A percentile compares a stretch with the other conserved stretches of the same genome.
Evolutionary conservation across 2,888 invertebrate species (phyloP).

Genomic region (Caenorhabditis parvicauda): DNA sequence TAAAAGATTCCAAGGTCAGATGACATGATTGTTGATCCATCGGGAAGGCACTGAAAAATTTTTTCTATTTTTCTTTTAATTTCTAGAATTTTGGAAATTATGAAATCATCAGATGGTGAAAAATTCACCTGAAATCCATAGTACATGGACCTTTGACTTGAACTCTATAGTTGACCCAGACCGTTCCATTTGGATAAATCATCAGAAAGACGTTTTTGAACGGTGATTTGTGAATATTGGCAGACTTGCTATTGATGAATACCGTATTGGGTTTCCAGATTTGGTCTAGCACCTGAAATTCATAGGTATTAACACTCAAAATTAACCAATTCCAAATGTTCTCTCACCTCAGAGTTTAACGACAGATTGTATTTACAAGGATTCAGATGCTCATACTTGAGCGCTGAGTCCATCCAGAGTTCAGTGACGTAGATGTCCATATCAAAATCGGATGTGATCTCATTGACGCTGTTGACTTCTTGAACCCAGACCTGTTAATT

Average conservation of each 20-base stretch:
- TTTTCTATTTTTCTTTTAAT: neutral
- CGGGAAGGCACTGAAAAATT: constrained; percentile 46
- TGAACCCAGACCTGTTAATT: constrained; percentile 54
- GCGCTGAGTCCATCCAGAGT: constrained; percentile 49
- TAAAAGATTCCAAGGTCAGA: constrained; percentile 58
- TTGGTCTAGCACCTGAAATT: constrained; percentile 47
- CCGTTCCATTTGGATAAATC: constrained; percentile 62
- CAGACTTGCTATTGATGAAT: constrained; percentile 57
- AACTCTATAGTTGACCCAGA: constrained; percentile 60
- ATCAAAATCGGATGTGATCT: constrained; percentile 58
- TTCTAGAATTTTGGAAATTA: no score
- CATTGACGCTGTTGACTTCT: constrained; percentile 57
- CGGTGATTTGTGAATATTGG: constrained; percentile 54
- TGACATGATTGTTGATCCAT: constrained; percentile 58
- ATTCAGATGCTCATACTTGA: constrained; percentile 52
- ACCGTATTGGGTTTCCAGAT: constrained; percentile 61
- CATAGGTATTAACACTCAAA: neutral
- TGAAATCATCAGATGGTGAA: neutral
- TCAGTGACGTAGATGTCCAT: constrained; percentile 60
- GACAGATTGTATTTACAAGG: constrained; percentile 59
- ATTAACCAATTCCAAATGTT: neutral
- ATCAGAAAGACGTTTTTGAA: constrained; percentile 61
- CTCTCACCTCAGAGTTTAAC: constrained; percentile 46
- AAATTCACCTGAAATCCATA: constrained; percentile 48
- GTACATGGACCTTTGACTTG: constrained; percentile 53